These are phyloP conservation scores for Microhierax caerulescens DNA, from an alignment of 2,797 vertebrate species.

Conservation along the genomic window DNA sequence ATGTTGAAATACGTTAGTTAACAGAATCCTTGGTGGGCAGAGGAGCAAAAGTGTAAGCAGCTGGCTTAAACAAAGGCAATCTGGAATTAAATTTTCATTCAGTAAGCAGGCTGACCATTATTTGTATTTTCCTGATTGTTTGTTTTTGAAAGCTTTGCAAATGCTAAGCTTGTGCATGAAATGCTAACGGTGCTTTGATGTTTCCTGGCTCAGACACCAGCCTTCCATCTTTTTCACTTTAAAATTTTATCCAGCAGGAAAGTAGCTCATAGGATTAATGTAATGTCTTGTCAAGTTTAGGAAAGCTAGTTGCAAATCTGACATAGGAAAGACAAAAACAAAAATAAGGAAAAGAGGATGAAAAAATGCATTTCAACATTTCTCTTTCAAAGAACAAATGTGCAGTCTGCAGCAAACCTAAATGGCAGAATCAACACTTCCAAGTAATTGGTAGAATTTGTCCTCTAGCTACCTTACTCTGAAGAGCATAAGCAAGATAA, in stretches of 20 bases:
- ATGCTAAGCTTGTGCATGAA: neutral
- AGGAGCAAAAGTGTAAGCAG: neutral
- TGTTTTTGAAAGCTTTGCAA: constrained; percentile 43
- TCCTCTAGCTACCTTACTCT: constrained; percentile 1
- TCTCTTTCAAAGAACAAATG: constrained; percentile 16
- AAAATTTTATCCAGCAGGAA: constrained; percentile 23
- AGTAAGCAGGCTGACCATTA: neutral
- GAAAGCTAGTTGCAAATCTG: constrained; percentile 28
- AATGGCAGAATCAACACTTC: neutral
- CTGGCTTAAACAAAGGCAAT: constrained; percentile 18
- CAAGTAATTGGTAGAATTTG: neutral
- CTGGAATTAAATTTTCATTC: constrained; percentile 16
- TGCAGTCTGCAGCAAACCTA: constrained; percentile 22
- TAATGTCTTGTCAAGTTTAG: neutral
- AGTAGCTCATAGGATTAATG: constrained; percentile 15
- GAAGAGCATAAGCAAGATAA: neutral
- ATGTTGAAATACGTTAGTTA: neutral
- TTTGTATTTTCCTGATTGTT: constrained; percentile 21
- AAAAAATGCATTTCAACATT: constrained; percentile 14
- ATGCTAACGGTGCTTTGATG: neutral
- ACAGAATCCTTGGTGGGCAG: neutral
- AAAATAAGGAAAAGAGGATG: neutral
- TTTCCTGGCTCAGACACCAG: neutral
- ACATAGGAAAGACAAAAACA: neutral
- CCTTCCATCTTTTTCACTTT: constrained; percentile 8